Conservation (phyloP, 2,113 vertebrate species). For the Phodopus roborovskii region DNA sequence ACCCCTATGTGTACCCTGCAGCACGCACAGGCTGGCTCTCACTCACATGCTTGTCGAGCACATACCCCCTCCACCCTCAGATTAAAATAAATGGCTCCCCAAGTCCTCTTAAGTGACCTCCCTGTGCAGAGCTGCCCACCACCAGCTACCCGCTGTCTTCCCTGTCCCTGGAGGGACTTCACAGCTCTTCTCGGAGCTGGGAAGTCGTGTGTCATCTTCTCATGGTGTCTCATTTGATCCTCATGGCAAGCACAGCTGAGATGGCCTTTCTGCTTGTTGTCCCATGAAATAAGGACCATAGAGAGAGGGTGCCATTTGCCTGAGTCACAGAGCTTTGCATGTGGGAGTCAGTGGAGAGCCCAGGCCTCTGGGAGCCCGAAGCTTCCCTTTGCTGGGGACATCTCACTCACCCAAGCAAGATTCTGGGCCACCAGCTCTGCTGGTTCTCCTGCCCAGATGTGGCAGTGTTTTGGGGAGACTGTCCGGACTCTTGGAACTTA, state of each 20-base stretch:
- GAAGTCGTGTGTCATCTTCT: background rate
- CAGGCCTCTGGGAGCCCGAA: background rate
- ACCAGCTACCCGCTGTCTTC: background rate
- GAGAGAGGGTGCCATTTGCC: background rate
- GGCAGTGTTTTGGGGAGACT: background rate
- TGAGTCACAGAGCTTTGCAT: background rate
- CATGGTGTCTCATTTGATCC: background rate
- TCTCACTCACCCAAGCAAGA: background rate
- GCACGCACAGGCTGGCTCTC: background rate
- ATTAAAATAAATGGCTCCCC: background rate
- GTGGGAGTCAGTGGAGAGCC: background rate
- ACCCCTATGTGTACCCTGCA: background rate
- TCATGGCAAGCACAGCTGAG: background rate
- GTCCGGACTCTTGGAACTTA: conserved; percentile 47
- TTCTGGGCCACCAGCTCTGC: conserved; percentile 37
- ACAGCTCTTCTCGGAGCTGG: background rate
- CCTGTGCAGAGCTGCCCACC: too few relatives aligned
- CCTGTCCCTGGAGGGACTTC: background rate
- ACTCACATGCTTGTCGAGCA: background rate
- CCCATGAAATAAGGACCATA: background rate
- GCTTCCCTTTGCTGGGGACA: background rate
- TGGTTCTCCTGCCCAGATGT: background rate
- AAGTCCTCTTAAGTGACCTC: background rate
- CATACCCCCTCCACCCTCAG: too few relatives aligned
- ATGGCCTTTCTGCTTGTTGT: background rate